Percentiles rank a stretch among this genome's conserved stretches.
These are phyloP conservation scores for Tachuris rubrigastra DNA, from an alignment of 2,113 vertebrate species.

Conservation along the genomic window DNA sequence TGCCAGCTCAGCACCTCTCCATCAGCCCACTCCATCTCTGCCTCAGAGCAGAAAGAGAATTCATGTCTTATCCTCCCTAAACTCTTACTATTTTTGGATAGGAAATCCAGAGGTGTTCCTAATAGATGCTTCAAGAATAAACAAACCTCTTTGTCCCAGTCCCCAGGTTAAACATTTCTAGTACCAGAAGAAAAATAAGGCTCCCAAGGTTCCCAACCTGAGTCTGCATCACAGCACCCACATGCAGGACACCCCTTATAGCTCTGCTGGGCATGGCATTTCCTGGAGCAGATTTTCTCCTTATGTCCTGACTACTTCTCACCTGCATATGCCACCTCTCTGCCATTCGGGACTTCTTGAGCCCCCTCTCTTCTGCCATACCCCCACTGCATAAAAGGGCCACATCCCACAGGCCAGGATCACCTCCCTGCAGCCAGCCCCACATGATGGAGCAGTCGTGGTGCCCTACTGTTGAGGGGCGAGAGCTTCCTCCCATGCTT, in stretches of 20 bases:
- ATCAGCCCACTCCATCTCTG: background rate
- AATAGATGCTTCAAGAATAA: background rate
- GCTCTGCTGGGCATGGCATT: background rate
- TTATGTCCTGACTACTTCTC: rapidly evolving
- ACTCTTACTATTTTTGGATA: conserved; percentile 9
- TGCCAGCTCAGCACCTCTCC: rapidly evolving
- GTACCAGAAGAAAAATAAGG: background rate
- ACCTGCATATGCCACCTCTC: background rate
- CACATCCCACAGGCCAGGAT: background rate
- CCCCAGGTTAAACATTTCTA: background rate
- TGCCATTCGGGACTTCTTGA: background rate
- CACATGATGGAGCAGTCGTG: rapidly evolving
- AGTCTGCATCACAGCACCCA: background rate
- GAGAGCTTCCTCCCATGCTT: background rate
- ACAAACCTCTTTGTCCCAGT: background rate
- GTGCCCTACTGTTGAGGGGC: background rate
- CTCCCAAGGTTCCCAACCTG: background rate
- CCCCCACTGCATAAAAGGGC: rapidly evolving
- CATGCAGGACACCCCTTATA: background rate
- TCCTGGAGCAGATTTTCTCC: background rate
- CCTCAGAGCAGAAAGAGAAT: background rate
- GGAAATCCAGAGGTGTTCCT: conserved; percentile 35
- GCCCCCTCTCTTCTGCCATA: background rate
- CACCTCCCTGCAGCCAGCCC: background rate
- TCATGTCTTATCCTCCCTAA: background rate